A percentile compares a stretch with the other conserved stretches of the same genome.
Conservation (phyloP, 2,888 invertebrate genomes). For the Margaritifera margaritifera region DNA sequence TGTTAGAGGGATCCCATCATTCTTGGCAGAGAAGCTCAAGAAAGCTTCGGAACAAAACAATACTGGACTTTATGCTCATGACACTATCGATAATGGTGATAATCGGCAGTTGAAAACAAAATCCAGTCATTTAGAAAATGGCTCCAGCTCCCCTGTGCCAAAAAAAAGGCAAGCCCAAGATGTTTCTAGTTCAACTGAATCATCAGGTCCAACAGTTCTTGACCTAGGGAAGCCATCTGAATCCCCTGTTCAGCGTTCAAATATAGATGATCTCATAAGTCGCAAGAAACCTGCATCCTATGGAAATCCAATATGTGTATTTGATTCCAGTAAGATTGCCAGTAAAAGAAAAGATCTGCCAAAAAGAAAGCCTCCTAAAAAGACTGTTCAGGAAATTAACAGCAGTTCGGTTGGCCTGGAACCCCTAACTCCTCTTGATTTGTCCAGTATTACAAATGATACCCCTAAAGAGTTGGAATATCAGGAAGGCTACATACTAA, state of each 20-base stretch:
- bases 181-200: slow-evolving; percentile 16
- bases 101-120: slow-evolving; percentile 28
- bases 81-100: slow-evolving; percentile 15
- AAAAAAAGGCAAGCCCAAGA: slow-evolving; percentile 35
- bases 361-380: slow-evolving; percentile 34
- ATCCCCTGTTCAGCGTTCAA: slow-evolving; percentile 43
- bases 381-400: slow-evolving; percentile 33
- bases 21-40: slow-evolving; percentile 46
- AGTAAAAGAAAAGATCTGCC: slow-evolving; percentile 38
- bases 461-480: slow-evolving; percentile 21
- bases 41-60: slow-evolving; percentile 29
- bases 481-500: slow-evolving; percentile 55
- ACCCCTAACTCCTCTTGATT: slow-evolving; percentile 49
- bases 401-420: slow-evolving; percentile 19
- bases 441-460: slow-evolving; percentile 45
- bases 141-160: slow-evolving; percentile 38
- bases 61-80: slow-evolving; percentile 11
- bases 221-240: slow-evolving; percentile 8
- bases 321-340: slow-evolving; percentile 47
- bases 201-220: background rate
- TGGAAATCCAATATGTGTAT: slow-evolving; percentile 32
- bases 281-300: slow-evolving; percentile 26
- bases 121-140: slow-evolving; percentile 30
- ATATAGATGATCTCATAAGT: slow-evolving; percentile 53
- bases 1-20: slow-evolving; percentile 50